phyloP scores from a whole-genome alignment of 2,113 vertebrate genomes.

The Corythoichthys haematopterus region DNA sequence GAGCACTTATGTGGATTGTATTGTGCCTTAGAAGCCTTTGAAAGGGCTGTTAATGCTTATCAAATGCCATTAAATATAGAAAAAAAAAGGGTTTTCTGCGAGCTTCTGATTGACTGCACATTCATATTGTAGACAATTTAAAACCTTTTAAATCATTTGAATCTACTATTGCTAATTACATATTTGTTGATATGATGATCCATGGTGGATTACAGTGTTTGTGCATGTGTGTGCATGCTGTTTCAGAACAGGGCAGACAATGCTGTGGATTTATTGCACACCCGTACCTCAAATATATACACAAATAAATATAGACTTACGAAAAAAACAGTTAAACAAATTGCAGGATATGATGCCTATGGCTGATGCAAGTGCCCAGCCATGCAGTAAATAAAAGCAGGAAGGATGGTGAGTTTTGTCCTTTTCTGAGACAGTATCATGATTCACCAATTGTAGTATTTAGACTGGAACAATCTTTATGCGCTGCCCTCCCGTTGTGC shows the following conservation, averaged over 20 bases:
- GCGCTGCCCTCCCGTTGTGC: not conserved
- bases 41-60: constrained; percentile 25
- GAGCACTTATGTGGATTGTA: constrained; percentile 37
- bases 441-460: constrained; percentile 6
- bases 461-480: constrained; percentile 1
- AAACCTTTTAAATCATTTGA: constrained; percentile 11
- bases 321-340: constrained; percentile 51
- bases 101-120: not conserved
- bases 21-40: constrained; percentile 55
- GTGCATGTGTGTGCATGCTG: constrained; percentile 23
- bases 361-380: not conserved
- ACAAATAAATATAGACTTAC: constrained; percentile 61
- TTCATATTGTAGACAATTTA: not conserved
- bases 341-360: constrained; percentile 20
- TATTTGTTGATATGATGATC: not conserved
- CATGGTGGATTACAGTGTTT: not conserved
- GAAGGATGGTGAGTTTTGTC: constrained; percentile 8
- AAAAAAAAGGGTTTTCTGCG: not conserved
- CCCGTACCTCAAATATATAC: constrained; percentile 61
- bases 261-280: constrained; percentile 42
- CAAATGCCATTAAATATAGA: constrained; percentile 36
- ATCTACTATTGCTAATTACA: constrained; percentile 6
- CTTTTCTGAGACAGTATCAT: constrained; percentile 7
- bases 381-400: constrained; percentile 37
- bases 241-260: constrained; percentile 26